A percentile compares a stretch with the other conserved stretches of the same genome.
Evolutionary conservation across 2,113 vertebrate species (phyloP).

Genomic region (Menura novaehollandiae): DNA sequence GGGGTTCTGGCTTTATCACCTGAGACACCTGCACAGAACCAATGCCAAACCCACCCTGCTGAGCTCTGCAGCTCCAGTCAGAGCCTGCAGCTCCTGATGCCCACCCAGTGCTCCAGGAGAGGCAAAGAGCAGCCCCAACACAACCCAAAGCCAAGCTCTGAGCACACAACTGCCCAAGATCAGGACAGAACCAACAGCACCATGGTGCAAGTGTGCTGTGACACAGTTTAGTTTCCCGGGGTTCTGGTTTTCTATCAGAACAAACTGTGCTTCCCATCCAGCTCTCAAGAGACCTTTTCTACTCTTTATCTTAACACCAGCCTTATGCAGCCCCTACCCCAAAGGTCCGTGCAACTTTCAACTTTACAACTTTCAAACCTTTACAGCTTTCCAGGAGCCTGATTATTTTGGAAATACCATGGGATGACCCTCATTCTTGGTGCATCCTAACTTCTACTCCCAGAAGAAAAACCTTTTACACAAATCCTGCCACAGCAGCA

Average conservation of each 20-base stretch:
- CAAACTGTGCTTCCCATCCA: not conserved
- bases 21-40: not conserved
- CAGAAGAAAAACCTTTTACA: not conserved
- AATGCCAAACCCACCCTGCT: accelerated
- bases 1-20: not conserved
- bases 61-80: not conserved
- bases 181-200: not conserved
- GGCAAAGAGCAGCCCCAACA: accelerated
- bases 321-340: accelerated
- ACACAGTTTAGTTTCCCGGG: accelerated
- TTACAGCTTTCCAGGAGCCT: not conserved
- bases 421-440: not conserved
- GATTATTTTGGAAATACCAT: not conserved
- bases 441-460: not conserved
- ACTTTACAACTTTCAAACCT: not conserved
- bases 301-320: not conserved
- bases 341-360: not conserved
- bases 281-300: not conserved
- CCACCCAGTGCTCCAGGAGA: not conserved
- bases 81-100: not conserved
- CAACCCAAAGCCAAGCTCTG: not conserved
- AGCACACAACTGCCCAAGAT: accelerated
- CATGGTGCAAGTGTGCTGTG: accelerated
- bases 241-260: not conserved
- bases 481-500: not conserved